Conservation (phyloP, 2,888 invertebrate genomes). For the Cephus runcator region DNA sequence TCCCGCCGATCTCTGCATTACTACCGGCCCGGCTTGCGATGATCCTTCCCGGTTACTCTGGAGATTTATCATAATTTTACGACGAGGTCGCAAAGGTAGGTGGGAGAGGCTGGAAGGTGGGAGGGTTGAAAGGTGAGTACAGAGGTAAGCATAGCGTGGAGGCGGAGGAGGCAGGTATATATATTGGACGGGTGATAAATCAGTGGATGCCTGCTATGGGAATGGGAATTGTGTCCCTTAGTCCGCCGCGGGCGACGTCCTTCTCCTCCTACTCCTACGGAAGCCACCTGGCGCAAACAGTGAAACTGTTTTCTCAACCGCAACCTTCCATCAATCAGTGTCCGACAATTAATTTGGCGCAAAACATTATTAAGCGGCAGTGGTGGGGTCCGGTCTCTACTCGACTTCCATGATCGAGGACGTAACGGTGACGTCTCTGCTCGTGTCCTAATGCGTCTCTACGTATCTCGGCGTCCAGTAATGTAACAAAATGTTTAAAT, state of each 20-base stretch:
- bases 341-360: slow-evolving; percentile 4
- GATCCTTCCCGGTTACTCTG: background rate
- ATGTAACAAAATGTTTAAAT: background rate
- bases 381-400: background rate
- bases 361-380: background rate
- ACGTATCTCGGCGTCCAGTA: background rate
- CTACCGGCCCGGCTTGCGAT: slow-evolving; percentile 7
- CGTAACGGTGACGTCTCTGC: background rate
- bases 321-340: slow-evolving; percentile 9
- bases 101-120: slow-evolving; percentile 9
- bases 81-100: slow-evolving; percentile 13
- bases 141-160: slow-evolving; percentile 1
- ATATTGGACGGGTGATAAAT: slow-evolving; percentile 26
- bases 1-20: slow-evolving; percentile 15
- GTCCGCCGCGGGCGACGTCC: slow-evolving; percentile 9
- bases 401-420: background rate
- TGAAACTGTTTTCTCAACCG: slow-evolving; percentile 5
- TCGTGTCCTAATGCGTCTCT: background rate
- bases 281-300: slow-evolving; percentile 13
- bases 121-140: background rate
- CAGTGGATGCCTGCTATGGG: slow-evolving; percentile 21
- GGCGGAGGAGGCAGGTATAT: slow-evolving; percentile 12
- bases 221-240: slow-evolving; percentile 22
- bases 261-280: slow-evolving; percentile 7
- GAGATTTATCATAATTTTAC: slow-evolving; percentile 35